Percentiles rank a stretch among this genome's conserved stretches.
Evolutionary conservation across 2,888 invertebrate genomes (phyloP).

Genomic region (Epistrophe grossulariae): DNA sequence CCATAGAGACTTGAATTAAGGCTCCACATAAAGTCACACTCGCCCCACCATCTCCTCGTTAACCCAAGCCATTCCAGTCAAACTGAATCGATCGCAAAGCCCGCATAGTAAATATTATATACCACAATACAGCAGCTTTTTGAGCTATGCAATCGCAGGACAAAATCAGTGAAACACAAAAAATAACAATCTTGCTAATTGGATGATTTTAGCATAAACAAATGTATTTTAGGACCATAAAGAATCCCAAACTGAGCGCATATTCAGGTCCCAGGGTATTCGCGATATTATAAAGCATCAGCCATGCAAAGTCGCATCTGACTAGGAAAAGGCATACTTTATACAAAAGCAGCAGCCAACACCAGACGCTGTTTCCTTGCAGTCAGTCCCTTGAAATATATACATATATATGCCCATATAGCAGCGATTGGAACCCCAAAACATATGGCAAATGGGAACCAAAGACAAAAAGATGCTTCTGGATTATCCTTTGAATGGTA

Average conservation of each 20-base stretch:
- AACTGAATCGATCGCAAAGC: conserved; percentile 51
- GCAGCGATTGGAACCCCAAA: conserved; percentile 32
- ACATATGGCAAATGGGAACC: conserved; percentile 55
- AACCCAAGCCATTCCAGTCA: conserved; percentile 2
- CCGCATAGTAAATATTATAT: neutral
- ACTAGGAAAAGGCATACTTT: conserved; percentile 38
- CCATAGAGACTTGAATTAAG: conserved; percentile 71
- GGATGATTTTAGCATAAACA: conserved; percentile 84
- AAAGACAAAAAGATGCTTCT: conserved; percentile 37
- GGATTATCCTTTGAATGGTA: conserved; percentile 62
- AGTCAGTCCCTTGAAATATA: neutral
- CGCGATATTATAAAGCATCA: conserved; percentile 16
- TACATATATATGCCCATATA: conserved; percentile 30
- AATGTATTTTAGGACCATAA: conserved; percentile 82
- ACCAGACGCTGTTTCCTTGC: conserved; percentile 44
- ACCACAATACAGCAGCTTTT: conserved; percentile 49
- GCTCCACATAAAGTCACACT: conserved; percentile 71
- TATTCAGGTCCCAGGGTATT: conserved; percentile 39
- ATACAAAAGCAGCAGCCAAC: conserved; percentile 48
- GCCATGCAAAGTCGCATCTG: conserved; percentile 31
- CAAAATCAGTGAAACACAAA: conserved; percentile 81
- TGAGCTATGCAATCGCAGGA: conserved; percentile 78
- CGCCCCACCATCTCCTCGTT: conserved; percentile 28
- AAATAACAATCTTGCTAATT: conserved; percentile 84
- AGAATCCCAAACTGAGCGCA: conserved; percentile 70